Base-by-base conservation (phyloP, 2,888 invertebrate genomes). In the Drymonia ruficornis region DNA sequence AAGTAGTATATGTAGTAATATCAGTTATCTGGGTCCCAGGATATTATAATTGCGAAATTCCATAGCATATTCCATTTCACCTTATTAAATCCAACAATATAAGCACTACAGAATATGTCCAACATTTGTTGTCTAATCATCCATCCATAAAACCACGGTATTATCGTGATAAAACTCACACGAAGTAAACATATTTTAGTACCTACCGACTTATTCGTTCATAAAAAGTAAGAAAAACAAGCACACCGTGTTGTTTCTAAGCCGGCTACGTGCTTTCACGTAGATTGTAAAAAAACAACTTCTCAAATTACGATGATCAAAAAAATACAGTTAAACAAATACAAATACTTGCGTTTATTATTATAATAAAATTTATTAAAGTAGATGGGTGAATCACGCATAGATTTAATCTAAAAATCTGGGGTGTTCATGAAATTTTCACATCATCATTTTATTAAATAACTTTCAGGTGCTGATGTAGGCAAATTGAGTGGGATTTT, bases 381-480 rank as follows among this genome's bases (percentile, higher is more conserved):
- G 7, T 4, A n/a, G n/a, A 1, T n/a, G n/a, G 36, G n/a, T 5
- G n/a, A 13, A n/a, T 36, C 13, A n/a, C 36, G 13, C 36, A 4
- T n/a, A 36, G 13, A 36, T 36, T 6, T 11, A 1, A 36, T 36
- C n/a, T 6, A n/a, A 36, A 36, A n/a, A 36, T 13, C n/a, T 36
- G n/a, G 0, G 36, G 36, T 5, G n/a, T 36, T 36, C 36, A n/a
- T 4, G 36, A 36, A 36, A 36, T 36, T 36, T 36, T 36, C 36
- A 36, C 36, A 36, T 36, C 36, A n/a, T 36, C 36, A 36, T 36
- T 36, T 36, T 11, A 36, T 53, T 60, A 51, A 55, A 69, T 69
- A 58, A 54, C 50, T 29, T 62, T 66, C 45, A 7, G 56, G 52
- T 55, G 50, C 31, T 56, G 29, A 19, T 44, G 34, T 50, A 51